Percentiles rank a stretch among this genome's conserved stretches.
Evolutionary conservation across 2,797 vertebrate genomes (phyloP).

Genomic region (Heliangelus exortis): DNA sequence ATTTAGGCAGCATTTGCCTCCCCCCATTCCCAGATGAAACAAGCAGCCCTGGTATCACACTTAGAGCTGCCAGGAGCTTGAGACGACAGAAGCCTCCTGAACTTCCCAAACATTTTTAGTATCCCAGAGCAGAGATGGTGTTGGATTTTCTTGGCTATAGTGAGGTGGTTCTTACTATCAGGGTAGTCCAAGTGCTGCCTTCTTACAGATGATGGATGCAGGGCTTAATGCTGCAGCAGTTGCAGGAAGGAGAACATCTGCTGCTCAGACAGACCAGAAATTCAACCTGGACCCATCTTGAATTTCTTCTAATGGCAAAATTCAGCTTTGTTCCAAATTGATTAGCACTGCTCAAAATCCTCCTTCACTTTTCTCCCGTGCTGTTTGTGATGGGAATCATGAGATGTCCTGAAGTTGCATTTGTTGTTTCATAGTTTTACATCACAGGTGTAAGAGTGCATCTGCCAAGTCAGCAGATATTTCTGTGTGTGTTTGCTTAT

Average conservation of each 20-base stretch:
- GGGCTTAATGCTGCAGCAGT: background rate
- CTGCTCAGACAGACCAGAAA: background rate
- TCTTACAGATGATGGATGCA: background rate
- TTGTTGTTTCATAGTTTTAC: background rate
- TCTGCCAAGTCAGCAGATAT: background rate
- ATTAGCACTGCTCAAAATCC: background rate
- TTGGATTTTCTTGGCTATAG: background rate
- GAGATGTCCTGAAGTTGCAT: background rate
- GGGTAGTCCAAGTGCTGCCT: background rate
- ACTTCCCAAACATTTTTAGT: background rate
- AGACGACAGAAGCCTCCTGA: background rate
- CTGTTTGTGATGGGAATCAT: background rate
- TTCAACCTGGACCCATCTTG: background rate
- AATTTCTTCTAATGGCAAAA: background rate
- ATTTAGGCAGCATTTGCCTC: background rate
- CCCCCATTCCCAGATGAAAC: background rate
- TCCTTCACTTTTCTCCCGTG: background rate
- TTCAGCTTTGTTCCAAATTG: background rate
- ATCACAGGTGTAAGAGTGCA: background rate
- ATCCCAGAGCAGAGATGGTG: background rate
- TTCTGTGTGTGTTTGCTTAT: background rate
- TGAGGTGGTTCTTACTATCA: background rate
- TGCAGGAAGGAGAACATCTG: background rate
- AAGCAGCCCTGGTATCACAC: background rate
- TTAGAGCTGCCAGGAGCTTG: background rate